phyloP scores from a whole-genome alignment of 2,888 invertebrate genomes.

The Dasypogon diadema region DNA sequence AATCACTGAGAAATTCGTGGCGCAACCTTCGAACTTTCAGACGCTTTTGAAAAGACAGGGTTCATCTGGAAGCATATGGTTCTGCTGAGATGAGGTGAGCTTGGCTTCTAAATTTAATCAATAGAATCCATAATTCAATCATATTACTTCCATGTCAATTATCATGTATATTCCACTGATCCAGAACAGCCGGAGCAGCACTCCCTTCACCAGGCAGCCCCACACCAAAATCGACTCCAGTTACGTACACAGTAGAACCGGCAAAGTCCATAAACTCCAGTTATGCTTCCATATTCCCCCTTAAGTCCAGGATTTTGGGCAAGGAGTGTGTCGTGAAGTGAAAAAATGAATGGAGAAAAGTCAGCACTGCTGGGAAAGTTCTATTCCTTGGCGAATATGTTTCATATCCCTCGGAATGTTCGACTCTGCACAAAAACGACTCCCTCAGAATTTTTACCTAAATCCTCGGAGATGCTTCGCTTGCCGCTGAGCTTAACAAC shows the following conservation, averaged over 20 bases:
- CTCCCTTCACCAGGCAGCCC: not conserved
- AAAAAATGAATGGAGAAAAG: conserved; percentile 11
- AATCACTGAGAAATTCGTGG: too few relatives aligned
- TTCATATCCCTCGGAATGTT: conserved; percentile 23
- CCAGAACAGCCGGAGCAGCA: conserved; percentile 20
- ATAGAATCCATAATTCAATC: conserved; percentile 51
- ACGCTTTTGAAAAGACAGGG: too few relatives aligned
- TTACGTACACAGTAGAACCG: conserved; percentile 3
- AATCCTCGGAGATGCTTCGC: conserved; percentile 47
- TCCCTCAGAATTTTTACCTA: conserved; percentile 30
- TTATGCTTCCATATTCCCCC: conserved; percentile 6
- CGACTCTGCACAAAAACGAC: not conserved
- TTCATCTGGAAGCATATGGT: too few relatives aligned
- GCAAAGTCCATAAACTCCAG: conserved; percentile 41
- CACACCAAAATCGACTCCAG: not conserved
- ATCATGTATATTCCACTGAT: conserved; percentile 50
- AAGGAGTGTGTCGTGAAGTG: conserved; percentile 1
- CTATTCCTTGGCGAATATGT: conserved; percentile 43
- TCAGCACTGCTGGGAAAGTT: conserved; percentile 28
- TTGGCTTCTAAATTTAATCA: conserved; percentile 50
- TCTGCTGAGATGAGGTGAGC: too few relatives aligned
- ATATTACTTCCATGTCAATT: conserved; percentile 54
- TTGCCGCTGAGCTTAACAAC: conserved; percentile 42
- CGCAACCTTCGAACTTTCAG: too few relatives aligned
- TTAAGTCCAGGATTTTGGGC: not conserved